Conservation (phyloP, 2,797 vertebrate species). For the Pseudochirops cupreus region DNA sequence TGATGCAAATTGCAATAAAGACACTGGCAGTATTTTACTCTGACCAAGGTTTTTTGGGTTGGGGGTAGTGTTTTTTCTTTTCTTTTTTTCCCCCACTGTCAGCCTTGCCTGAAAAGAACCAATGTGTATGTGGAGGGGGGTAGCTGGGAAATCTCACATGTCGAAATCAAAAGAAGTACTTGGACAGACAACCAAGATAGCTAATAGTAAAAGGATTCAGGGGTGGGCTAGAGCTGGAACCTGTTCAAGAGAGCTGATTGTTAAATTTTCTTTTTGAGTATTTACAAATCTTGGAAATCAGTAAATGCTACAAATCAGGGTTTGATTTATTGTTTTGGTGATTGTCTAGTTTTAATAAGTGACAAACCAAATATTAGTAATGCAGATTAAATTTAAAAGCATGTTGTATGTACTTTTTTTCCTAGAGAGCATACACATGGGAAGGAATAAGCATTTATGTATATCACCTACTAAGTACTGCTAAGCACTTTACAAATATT, state of each 20-base stretch:
- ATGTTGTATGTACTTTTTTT: background rate
- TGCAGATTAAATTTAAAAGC: background rate
- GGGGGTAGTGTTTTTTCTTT: background rate
- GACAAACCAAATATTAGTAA: background rate
- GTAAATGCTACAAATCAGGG: background rate
- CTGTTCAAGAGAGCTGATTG: background rate
- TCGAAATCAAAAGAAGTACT: background rate
- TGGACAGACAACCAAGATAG: background rate
- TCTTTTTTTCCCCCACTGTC: conserved; percentile 28
- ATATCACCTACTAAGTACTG: background rate
- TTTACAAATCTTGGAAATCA: background rate
- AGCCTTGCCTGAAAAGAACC: conserved; percentile 32
- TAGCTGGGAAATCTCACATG: background rate
- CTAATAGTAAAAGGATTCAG: background rate
- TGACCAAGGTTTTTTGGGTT: conserved; percentile 27
- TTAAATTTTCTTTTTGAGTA: background rate
- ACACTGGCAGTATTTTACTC: conserved; percentile 68
- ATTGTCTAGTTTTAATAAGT: background rate
- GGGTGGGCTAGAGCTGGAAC: background rate
- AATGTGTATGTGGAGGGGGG: background rate
- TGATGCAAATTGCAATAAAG: conserved; percentile 74
- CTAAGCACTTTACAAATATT: background rate
- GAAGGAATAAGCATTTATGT: background rate
- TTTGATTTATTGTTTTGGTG: background rate
- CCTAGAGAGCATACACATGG: background rate